phyloP scores from a whole-genome alignment of 23 tunicate genomes.

The Aplidium turbinatum region DNA sequence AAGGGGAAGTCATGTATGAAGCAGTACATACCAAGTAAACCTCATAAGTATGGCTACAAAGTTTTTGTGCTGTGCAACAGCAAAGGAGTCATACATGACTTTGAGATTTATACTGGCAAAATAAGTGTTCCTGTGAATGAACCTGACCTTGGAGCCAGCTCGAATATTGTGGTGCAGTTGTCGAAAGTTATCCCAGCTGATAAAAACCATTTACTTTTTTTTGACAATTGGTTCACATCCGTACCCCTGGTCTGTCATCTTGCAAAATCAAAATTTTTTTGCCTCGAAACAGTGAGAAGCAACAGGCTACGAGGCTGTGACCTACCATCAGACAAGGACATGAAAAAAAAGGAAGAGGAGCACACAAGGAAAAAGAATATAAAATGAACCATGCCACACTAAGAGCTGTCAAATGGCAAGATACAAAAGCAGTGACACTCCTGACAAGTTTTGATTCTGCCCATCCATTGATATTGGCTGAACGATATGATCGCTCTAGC shows the following conservation, averaged over 20 bases:
- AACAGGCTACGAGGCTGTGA: constrained; percentile 4
- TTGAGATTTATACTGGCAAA: constrained; percentile 23
- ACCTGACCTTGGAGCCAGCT: constrained; percentile 37
- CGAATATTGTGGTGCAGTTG: constrained; percentile 24
- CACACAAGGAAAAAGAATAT: neutral
- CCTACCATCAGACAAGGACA: neutral
- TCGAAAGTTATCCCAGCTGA: constrained; percentile 1
- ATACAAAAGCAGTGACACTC: constrained; percentile 23
- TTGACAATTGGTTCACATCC: constrained; percentile 40
- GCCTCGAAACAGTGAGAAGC: constrained; percentile 17
- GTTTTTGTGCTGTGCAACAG: constrained; percentile 20
- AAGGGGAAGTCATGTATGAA: constrained; percentile 18
- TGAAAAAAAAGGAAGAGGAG: neutral
- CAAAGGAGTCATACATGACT: constrained; percentile 7
- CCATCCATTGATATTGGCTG: neutral
- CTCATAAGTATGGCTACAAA: constrained; percentile 19
- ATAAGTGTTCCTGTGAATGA: neutral
- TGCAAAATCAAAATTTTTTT: neutral
- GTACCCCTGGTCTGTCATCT: constrained; percentile 1
- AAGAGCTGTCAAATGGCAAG: constrained; percentile 23
- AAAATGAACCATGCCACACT: neutral
- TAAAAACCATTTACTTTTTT: constrained; percentile 14
- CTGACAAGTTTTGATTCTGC: constrained; percentile 13
- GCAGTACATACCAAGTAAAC: constrained; percentile 23
- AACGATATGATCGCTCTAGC: neutral